These are phyloP conservation scores for Standfussiana lucernea DNA, from an alignment of 2,888 invertebrate species.

Conservation along the genomic window DNA sequence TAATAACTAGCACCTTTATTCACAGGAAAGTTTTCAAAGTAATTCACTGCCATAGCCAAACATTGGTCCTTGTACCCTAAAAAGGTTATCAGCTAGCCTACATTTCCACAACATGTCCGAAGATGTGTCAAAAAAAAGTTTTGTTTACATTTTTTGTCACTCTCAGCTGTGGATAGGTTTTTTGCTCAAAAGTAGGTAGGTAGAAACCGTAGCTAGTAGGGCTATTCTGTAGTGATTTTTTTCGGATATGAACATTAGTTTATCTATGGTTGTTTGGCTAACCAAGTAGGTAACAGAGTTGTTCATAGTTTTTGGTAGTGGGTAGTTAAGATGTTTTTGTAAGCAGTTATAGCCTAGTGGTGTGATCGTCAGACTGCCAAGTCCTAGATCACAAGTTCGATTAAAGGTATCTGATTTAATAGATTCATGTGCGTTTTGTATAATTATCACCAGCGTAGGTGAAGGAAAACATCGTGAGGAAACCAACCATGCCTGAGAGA, in stretches of 20 bases:
- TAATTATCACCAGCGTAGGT: too few relatives aligned
- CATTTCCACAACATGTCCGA: slow-evolving; percentile 69
- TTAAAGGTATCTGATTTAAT: too few relatives aligned
- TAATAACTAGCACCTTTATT: background rate
- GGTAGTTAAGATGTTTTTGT: slow-evolving; percentile 26
- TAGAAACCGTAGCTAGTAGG: slow-evolving; percentile 47
- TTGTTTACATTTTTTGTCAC: slow-evolving; percentile 81
- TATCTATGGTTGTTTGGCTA: slow-evolving; percentile 58
- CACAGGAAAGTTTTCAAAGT: background rate
- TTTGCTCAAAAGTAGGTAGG: slow-evolving; percentile 69
- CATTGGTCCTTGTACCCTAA: slow-evolving; percentile 63
- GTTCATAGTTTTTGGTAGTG: slow-evolving; percentile 19
- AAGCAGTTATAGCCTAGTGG: too few relatives aligned
- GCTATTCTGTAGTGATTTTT: slow-evolving; percentile 49
- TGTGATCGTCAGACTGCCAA: too few relatives aligned
- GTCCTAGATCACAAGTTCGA: too few relatives aligned
- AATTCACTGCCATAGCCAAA: background rate
- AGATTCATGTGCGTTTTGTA: too few relatives aligned
- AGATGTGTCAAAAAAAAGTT: slow-evolving; percentile 72
- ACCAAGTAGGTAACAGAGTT: slow-evolving; percentile 40
- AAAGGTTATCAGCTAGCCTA: slow-evolving; percentile 70
- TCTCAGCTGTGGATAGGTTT: slow-evolving; percentile 74
- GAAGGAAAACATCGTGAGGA: too few relatives aligned
- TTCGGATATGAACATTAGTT: slow-evolving; percentile 57
- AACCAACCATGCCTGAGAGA: too few relatives aligned